Conservation (phyloP, 2,113 vertebrate species). For the Xenus cinereus region DNA sequence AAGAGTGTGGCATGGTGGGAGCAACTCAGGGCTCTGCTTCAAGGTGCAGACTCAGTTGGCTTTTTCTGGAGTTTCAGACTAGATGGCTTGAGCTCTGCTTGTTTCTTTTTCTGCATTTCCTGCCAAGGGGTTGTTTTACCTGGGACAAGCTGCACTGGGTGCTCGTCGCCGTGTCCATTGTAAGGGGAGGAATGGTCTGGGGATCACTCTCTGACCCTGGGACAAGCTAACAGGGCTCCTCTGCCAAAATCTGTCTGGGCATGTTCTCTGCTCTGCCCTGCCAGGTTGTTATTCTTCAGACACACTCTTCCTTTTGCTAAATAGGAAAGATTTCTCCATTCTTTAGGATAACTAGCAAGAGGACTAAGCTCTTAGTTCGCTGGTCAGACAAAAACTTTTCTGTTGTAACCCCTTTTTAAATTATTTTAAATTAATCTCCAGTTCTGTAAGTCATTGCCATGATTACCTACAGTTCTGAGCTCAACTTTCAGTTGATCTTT, state of each 20-base stretch:
- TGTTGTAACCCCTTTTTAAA: background rate
- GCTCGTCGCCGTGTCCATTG: fast-evolving
- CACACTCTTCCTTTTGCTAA: background rate
- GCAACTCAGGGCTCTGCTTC: background rate
- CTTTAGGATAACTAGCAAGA: background rate
- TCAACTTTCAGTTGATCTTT: background rate
- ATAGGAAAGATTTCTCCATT: background rate
- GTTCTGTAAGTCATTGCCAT: background rate
- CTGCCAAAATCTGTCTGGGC: background rate
- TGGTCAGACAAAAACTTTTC: background rate
- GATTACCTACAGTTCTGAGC: background rate
- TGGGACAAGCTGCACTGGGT: background rate
- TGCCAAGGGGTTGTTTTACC: background rate
- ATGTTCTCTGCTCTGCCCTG: background rate
- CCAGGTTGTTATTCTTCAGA: background rate
- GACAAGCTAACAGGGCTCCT: background rate
- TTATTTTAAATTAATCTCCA: background rate
- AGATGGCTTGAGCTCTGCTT: background rate
- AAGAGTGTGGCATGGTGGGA: fast-evolving
- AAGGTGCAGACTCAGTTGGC: background rate
- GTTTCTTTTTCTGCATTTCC: background rate
- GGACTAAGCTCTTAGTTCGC: background rate
- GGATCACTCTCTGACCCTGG: background rate
- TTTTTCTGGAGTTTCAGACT: background rate
- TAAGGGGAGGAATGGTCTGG: background rate